Percentiles rank a stretch among this genome's conserved stretches.
Evolutionary conservation across 2,113 vertebrate genomes (phyloP).

Genomic region (Ammodytes marinus): DNA sequence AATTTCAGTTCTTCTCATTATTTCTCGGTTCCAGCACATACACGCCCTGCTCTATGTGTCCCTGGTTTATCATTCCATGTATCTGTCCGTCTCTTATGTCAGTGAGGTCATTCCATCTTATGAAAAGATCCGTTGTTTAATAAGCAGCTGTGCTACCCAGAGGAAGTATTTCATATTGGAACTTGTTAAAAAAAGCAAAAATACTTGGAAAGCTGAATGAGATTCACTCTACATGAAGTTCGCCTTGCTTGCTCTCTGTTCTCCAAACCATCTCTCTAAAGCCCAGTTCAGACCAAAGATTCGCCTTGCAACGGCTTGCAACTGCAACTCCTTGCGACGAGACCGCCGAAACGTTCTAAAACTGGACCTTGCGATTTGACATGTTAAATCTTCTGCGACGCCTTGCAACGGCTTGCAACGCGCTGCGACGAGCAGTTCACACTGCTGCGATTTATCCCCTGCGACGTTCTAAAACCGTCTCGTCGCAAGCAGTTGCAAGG

Average conservation of each 20-base stretch:
- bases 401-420: no score
- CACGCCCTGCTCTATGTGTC: constrained; percentile 53
- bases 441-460: no score
- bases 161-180: neutral
- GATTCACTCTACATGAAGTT: neutral
- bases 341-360: no score
- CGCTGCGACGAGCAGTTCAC: no score
- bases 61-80: constrained; percentile 45
- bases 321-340: no score
- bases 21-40: neutral
- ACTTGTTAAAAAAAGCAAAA: constrained; percentile 26
- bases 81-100: constrained; percentile 24
- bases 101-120: constrained; percentile 46
- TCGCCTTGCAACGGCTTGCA: no score
- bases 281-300: no score
- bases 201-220: neutral
- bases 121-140: constrained; percentile 63
- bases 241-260: neutral
- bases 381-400: no score
- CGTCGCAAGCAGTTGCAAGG: no score
- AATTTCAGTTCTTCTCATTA: neutral
- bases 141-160: constrained; percentile 64
- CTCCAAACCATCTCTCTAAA: neutral
- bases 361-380: no score
- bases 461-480: no score